Percentiles rank a stretch among this genome's conserved stretches.
Conservation (phyloP, 2,113 vertebrate genomes). For the Tetrao urogallus region DNA sequence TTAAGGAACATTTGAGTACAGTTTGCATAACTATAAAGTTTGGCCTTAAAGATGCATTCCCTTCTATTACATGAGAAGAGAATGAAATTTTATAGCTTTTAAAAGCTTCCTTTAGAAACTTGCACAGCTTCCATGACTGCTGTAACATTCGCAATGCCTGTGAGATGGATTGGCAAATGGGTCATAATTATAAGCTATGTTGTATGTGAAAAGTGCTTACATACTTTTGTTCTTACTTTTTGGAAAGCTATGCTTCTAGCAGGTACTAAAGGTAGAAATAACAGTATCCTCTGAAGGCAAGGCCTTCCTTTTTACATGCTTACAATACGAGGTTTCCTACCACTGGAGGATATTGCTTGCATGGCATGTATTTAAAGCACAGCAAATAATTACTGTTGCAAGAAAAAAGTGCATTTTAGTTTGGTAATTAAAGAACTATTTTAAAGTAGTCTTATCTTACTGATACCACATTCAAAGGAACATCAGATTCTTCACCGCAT, state of each 20-base stretch:
- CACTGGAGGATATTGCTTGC: not conserved
- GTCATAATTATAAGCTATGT: not conserved
- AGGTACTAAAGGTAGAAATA: not conserved
- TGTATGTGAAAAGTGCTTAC: not conserved
- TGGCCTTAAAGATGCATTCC: not conserved
- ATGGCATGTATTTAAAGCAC: not conserved
- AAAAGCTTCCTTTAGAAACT: not conserved
- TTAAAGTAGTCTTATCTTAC: not conserved
- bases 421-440: not conserved
- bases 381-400: not conserved
- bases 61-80: not conserved
- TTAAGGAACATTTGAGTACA: not conserved
- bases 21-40: not conserved
- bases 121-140: not conserved
- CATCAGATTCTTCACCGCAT: not conserved
- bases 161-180: not conserved
- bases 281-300: not conserved
- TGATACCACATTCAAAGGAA: not conserved
- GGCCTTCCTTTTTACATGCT: not conserved
- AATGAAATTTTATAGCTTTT: not conserved
- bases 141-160: not conserved
- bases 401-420: not conserved
- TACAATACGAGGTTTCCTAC: not conserved
- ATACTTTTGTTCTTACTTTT: not conserved
- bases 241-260: not conserved